phyloP scores from a whole-genome alignment of 2,888 invertebrate genomes.

The Eudemis profundana region DNA sequence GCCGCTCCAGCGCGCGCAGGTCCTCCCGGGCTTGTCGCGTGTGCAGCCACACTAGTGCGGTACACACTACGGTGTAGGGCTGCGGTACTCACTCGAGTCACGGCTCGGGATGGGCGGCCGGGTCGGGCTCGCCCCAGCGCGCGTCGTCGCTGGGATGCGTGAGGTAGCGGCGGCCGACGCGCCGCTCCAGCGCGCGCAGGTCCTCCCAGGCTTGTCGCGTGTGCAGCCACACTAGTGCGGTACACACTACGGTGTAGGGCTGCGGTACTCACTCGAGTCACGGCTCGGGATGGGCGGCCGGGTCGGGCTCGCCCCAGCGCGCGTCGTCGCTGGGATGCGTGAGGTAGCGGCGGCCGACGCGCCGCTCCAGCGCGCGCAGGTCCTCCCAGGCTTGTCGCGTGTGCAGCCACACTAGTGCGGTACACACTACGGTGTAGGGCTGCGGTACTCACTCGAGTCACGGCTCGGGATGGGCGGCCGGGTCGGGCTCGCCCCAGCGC shows the following conservation, averaged over 20 bases:
- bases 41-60: no score
- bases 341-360: constrained; percentile 14
- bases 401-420: no score
- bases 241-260: no score
- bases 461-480: not conserved
- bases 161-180: constrained; percentile 14
- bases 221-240: no score
- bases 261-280: constrained; percentile 1
- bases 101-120: not conserved
- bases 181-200: no score
- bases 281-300: not conserved
- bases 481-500: constrained; percentile 9
- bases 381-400: no score
- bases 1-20: no score
- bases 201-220: no score
- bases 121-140: constrained; percentile 9
- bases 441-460: not conserved
- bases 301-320: constrained; percentile 9
- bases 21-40: no score
- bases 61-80: no score
- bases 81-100: constrained; percentile 1
- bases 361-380: no score
- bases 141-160: constrained; percentile 14
- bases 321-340: constrained; percentile 14
- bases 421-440: no score